These are phyloP conservation scores for Paedocypris micromegethes DNA, from an alignment of 2,797 vertebrate species.

Conservation along the genomic window DNA sequence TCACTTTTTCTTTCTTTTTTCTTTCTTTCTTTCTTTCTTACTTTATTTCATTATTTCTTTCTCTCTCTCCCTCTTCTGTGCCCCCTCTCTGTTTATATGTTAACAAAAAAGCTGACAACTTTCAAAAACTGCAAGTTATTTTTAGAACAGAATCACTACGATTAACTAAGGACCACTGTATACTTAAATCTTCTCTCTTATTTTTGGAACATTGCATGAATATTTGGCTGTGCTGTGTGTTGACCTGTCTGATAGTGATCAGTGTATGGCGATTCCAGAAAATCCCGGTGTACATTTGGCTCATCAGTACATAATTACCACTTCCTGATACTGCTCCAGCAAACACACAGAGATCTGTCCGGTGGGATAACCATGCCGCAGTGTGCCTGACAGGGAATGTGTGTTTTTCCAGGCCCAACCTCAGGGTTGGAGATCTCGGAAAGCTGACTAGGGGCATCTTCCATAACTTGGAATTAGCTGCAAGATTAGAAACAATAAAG, in stretches of 20 bases:
- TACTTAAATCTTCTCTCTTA: slow-evolving; percentile 52
- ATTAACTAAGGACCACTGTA: no score
- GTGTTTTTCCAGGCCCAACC: slow-evolving; percentile 13
- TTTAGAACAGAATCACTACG: no score
- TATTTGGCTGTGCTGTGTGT: slow-evolving; percentile 59
- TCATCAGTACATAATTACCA: slow-evolving; percentile 73
- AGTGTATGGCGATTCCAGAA: slow-evolving; percentile 58
- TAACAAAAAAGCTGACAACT: no score
- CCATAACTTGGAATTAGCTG: slow-evolving; percentile 2
- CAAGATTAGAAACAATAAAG: slow-evolving; percentile 7
- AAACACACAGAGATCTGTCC: slow-evolving; percentile 68
- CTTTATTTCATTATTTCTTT: no score
- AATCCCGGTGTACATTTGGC: slow-evolving; percentile 64
- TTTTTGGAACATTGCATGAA: slow-evolving; percentile 52
- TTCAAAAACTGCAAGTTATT: no score
- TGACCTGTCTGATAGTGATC: slow-evolving; percentile 61
- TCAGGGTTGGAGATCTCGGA: slow-evolving; percentile 8
- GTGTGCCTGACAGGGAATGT: slow-evolving; percentile 16
- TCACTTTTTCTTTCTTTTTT: no score
- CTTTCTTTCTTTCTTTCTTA: no score
- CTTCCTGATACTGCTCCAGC: slow-evolving; percentile 57
- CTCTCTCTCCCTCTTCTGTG: no score
- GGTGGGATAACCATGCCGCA: slow-evolving; percentile 56
- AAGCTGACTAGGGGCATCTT: slow-evolving; percentile 4
- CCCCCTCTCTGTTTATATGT: no score